Evolutionary conservation across 1,140 invertebrate species (phyloP).

Genomic region (Calliopsis andreniformis): DNA sequence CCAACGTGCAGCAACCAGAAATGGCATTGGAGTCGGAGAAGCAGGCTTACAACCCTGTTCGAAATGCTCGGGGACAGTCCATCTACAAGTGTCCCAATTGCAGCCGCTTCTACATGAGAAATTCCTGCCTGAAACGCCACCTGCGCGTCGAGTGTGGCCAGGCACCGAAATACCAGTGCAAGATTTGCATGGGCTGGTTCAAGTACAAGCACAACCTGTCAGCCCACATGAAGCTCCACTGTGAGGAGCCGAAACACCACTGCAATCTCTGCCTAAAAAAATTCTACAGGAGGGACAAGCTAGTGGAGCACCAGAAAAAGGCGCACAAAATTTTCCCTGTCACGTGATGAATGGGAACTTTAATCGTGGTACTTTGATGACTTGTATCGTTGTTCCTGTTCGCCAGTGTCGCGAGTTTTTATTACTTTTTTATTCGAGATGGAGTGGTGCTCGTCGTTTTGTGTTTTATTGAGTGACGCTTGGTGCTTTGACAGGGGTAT

Average conservation of each 20-base stretch:
- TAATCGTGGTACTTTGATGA: not conserved
- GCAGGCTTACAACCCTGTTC: constrained; percentile 55
- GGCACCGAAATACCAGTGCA: constrained; percentile 79
- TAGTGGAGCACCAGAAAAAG: constrained; percentile 71
- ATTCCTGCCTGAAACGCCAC: constrained; percentile 83
- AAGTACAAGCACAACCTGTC: constrained; percentile 77
- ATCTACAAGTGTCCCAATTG: constrained; percentile 82
- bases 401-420: too few relatives aligned
- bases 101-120: constrained; percentile 82
- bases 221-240: constrained; percentile 79
- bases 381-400: too few relatives aligned
- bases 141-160: constrained; percentile 80
- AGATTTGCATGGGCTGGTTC: constrained; percentile 76
- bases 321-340: constrained; percentile 58
- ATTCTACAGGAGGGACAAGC: constrained; percentile 80
- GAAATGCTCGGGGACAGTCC: constrained; percentile 65
- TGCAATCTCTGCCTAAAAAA: constrained; percentile 81
- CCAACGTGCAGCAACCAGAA: too few relatives aligned
- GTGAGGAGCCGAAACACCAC: constrained; percentile 82
- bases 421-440: too few relatives aligned
- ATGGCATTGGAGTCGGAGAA: not conserved
- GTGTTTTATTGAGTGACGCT: too few relatives aligned
- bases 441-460: not conserved
- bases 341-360: not conserved
- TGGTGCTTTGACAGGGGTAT: too few relatives aligned